Base-by-base conservation (phyloP, 2,888 invertebrate genomes). In the Galeruca laticollis region DNA sequence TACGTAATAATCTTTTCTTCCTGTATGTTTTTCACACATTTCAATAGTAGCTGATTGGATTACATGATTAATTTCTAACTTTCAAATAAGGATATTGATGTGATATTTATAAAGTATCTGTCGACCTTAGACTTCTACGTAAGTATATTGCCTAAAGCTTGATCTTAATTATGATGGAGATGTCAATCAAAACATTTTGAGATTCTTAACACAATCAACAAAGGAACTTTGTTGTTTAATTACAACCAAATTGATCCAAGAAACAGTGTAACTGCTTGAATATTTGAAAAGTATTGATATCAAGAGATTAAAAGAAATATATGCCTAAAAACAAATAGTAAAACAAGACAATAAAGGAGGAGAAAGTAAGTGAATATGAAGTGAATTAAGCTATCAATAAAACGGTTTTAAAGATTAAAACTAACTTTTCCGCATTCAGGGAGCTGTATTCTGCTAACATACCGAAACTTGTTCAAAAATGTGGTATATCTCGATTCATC, bases 1-100 rank as follows among this genome's bases (percentile, higher is more conserved):
- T 54, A 54, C 54, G 26, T 54, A 54, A 54, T 31, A 15, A 47
- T 31, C 26, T 8, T 18, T 54, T 54, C 54, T 54, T 54, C 31
- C 31, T 31, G 54, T 51, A 49, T 49, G 3, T 49, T 49, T 51
- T 51, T 4, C 9, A 20, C 10, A 21, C 20, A 5, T 51, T 51
- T 21, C 11, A 13, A 21, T 21, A 51, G 51, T 51, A 51, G 21
- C 21, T 51, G 20, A 21, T 51, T 51, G 15, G 20, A 49, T 49
- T 11, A 37, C 37, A 37, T 37, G 40, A 40, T 13, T 5, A 51
- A 21, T 51, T 9, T n/a, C 20, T 51, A 18, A 21, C 51, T 51
- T 51, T 21, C 21, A 51, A 51, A 51, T 51, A 51, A 51, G 51
- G 51, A 21, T 51, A 51, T 20, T 51, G 40, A 40, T 40, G 40